phyloP scores from a whole-genome alignment of 2,797 vertebrate genomes.

The Anguilla marmorata region DNA sequence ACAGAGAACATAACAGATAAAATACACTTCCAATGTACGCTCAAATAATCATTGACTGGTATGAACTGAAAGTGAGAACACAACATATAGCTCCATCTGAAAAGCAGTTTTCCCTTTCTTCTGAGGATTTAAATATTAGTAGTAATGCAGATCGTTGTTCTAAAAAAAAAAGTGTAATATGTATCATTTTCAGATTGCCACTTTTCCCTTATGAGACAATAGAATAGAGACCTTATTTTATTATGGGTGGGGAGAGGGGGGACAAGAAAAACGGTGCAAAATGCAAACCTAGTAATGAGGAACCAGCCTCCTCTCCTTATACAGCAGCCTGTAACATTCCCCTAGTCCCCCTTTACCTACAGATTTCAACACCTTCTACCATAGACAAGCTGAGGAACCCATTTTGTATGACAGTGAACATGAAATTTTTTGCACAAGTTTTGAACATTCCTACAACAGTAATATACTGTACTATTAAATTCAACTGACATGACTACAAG shows the following conservation, averaged over 20 bases:
- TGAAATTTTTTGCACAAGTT: constrained; percentile 31
- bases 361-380: constrained; percentile 63
- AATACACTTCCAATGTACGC: constrained; percentile 44
- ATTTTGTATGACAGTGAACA: constrained; percentile 73
- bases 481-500: constrained; percentile 73
- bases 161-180: constrained; percentile 57
- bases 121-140: constrained; percentile 70
- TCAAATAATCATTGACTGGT: constrained; percentile 42
- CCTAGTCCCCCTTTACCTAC: constrained; percentile 59
- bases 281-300: constrained; percentile 62
- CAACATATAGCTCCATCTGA: constrained; percentile 42
- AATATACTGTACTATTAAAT: constrained; percentile 96
- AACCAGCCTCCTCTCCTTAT: constrained; percentile 79
- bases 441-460: constrained; percentile 87
- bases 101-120: constrained; percentile 55
- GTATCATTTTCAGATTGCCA: constrained; percentile 56
- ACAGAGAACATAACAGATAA: constrained; percentile 17
- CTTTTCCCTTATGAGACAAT: constrained; percentile 52
- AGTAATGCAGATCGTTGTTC: constrained; percentile 52
- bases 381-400: constrained; percentile 71
- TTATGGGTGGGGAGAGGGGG: constrained; percentile 49
- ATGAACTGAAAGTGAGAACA: constrained; percentile 21
- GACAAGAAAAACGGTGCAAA: constrained; percentile 41
- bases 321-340: constrained; percentile 61
- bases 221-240: constrained; percentile 33